Evolutionary conservation across 2,113 vertebrate species (phyloP).

Genomic region (Hemicordylus capensis): DNA sequence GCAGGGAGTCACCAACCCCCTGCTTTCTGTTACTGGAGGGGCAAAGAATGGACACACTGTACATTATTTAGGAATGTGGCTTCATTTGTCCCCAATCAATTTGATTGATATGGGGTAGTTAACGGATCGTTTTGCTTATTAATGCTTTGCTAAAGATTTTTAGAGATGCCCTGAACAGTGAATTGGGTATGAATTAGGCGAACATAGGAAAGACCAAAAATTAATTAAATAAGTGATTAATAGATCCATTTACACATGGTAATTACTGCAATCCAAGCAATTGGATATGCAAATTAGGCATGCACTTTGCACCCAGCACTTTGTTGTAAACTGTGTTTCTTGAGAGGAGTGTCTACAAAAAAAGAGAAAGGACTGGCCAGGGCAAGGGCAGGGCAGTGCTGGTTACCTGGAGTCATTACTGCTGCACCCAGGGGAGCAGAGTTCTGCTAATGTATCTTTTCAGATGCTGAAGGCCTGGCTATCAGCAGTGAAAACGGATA

Average conservation of each 20-base stretch:
- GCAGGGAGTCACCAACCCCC: neutral
- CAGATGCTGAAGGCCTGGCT: conserved; percentile 2
- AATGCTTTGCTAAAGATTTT: conserved; percentile 36
- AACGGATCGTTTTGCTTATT: conserved; percentile 29
- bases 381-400: neutral
- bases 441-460: neutral
- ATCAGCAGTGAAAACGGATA: neutral
- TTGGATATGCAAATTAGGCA: conserved; percentile 8
- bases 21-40: neutral
- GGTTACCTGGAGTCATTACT: neutral
- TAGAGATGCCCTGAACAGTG: neutral
- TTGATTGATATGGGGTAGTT: conserved; percentile 32
- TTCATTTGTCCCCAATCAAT: conserved; percentile 25
- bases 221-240: conserved; percentile 77
- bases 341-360: conserved; percentile 12
- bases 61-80: conserved; percentile 11
- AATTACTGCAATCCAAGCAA: conserved; percentile 64
- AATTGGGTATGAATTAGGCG: conserved; percentile 26
- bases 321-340: conserved; percentile 13
- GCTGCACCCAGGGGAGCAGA: neutral
- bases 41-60: neutral
- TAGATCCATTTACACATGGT: conserved; percentile 66
- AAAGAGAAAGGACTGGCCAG: neutral
- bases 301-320: conserved; percentile 29
- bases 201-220: conserved; percentile 69